Conservation (phyloP, 2,113 vertebrate species). For the Nestor notabilis region DNA sequence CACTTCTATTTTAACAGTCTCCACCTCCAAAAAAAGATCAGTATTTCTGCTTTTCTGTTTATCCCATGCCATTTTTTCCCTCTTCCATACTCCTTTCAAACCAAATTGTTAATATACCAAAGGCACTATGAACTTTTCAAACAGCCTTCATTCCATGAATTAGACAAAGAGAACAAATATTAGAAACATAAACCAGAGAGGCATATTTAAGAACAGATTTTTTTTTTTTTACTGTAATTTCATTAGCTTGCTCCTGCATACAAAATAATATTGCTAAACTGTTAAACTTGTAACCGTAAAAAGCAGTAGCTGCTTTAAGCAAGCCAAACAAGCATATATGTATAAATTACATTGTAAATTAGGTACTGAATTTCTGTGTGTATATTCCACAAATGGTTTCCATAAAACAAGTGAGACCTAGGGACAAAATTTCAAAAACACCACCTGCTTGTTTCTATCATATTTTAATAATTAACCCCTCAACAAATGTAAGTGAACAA, state of each 20-base stretch:
- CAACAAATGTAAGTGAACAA: background rate
- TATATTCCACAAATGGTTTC: background rate
- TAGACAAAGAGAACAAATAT: background rate
- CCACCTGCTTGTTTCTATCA: background rate
- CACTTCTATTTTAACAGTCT: background rate
- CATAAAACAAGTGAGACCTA: background rate
- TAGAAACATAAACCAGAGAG: background rate
- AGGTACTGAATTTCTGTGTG: background rate
- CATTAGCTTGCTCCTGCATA: background rate
- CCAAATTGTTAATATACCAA: background rate
- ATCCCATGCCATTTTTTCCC: background rate
- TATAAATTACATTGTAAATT: background rate
- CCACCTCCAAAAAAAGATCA: background rate
- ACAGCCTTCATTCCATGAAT: background rate
- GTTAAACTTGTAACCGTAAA: background rate
- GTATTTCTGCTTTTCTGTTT: background rate
- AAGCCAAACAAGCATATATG: background rate
- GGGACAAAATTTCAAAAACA: constrained; percentile 9
- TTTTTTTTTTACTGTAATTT: background rate
- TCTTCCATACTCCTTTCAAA: background rate
- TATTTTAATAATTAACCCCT: constrained; percentile 14
- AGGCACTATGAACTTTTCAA: background rate
- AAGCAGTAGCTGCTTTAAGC: background rate
- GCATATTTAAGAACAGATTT: background rate
- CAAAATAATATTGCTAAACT: background rate